These are phyloP conservation scores for Scaptomyza reducta DNA, from an alignment of 2,888 invertebrate species.

Conservation along the genomic window DNA sequence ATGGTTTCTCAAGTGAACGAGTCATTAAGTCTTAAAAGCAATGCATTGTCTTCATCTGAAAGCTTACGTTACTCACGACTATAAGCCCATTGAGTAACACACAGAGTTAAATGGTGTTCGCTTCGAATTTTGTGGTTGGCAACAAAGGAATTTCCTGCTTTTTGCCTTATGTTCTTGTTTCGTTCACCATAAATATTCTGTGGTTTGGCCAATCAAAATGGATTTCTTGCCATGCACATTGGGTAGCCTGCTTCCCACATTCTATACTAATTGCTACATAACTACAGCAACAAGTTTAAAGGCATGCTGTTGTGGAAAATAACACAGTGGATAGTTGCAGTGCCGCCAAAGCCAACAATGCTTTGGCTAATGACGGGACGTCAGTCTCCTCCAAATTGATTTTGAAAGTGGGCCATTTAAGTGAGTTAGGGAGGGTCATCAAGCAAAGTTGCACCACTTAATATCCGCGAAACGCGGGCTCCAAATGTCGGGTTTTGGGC, in stretches of 20 bases:
- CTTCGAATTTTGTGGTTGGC: background rate
- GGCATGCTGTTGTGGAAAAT: slow-evolving; percentile 33
- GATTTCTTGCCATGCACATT: no score
- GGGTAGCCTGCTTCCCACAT: background rate
- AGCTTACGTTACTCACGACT: background rate
- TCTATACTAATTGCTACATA: slow-evolving; percentile 68
- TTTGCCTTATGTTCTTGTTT: slow-evolving; percentile 24
- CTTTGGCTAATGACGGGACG: slow-evolving; percentile 31
- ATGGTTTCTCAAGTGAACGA: background rate
- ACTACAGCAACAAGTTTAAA: slow-evolving; percentile 51
- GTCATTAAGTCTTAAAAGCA: slow-evolving; percentile 3
- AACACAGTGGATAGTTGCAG: slow-evolving; percentile 15
- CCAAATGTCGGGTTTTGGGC: slow-evolving; percentile 38
- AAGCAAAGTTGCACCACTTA: slow-evolving; percentile 38
- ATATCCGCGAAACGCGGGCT: slow-evolving; percentile 56
- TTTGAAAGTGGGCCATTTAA: slow-evolving; percentile 28
- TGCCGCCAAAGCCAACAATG: slow-evolving; percentile 13
- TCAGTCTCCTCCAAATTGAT: slow-evolving; percentile 38
- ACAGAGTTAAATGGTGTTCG: slow-evolving; percentile 26
- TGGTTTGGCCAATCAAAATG: slow-evolving; percentile 24
- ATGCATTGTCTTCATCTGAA: background rate
- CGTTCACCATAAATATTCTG: slow-evolving; percentile 22
- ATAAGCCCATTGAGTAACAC: background rate
- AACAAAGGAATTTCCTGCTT: slow-evolving; percentile 3
- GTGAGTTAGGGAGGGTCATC: slow-evolving; percentile 16